phyloP scores from a whole-genome alignment of 35 echinoderm and acorn worm genomes.

The Diadema setosum region DNA sequence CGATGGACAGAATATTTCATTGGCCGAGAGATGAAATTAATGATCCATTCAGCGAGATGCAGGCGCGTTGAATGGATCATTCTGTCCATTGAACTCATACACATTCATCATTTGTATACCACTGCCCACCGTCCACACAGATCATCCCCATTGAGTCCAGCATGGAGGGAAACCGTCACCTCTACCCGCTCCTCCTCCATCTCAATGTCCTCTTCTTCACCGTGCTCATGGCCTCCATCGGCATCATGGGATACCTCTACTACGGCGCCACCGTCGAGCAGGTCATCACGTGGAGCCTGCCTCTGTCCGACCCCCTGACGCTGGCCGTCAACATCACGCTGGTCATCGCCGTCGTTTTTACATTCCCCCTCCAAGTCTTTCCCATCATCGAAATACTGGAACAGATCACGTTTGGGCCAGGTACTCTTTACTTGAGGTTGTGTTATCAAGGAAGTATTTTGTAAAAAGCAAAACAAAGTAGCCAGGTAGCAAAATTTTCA shows the following conservation, averaged over 20 bases:
- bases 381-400: slow-evolving; percentile 82
- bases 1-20: no score
- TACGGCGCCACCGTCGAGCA: slow-evolving; percentile 61
- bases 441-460: no score
- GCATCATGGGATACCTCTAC: slow-evolving; percentile 73
- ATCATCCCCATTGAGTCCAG: slow-evolving; percentile 97
- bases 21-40: no score
- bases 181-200: slow-evolving; percentile 78
- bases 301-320: neutral
- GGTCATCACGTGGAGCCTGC: slow-evolving; percentile 77
- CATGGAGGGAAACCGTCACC: slow-evolving; percentile 69
- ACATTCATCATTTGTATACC: no score
- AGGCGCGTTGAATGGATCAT: no score
- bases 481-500: no score
- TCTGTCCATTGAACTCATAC: no score
- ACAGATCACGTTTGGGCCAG: slow-evolving; percentile 39
- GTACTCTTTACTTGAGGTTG: no score
- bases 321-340: slow-evolving; percentile 33
- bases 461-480: no score
- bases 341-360: slow-evolving; percentile 71
- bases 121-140: neutral
- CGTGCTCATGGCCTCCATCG: slow-evolving; percentile 56
- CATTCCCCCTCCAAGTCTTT: slow-evolving; percentile 86
- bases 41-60: no score
- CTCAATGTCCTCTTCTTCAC: slow-evolving; percentile 58